These are phyloP conservation scores for Schlechtendalia chinensis DNA, from an alignment of 1,140 invertebrate species.

Conservation along the genomic window DNA sequence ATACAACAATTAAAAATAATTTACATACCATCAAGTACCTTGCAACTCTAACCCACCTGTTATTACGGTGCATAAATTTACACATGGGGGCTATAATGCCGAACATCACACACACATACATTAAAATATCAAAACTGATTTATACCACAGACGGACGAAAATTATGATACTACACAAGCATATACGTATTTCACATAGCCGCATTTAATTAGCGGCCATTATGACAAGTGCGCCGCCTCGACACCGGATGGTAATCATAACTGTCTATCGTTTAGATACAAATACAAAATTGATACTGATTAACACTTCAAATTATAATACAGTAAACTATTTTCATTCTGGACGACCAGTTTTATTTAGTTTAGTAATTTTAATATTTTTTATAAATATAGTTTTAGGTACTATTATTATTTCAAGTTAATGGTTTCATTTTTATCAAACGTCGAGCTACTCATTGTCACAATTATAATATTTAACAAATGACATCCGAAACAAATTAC, in stretches of 20 bases:
- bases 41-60: neutral
- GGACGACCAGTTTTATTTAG: too few species aligned
- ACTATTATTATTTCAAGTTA: too few species aligned
- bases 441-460: too few species aligned
- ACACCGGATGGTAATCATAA: neutral
- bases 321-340: neutral
- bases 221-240: neutral
- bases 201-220: neutral
- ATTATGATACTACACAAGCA: neutral
- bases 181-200: neutral
- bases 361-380: too few species aligned
- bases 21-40: constrained; percentile 13
- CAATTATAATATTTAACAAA: too few species aligned
- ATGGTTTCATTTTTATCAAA: too few species aligned
- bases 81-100: neutral
- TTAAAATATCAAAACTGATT: constrained; percentile 18
- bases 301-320: neutral
- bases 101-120: too few species aligned
- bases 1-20: constrained; percentile 46
- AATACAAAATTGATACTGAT: constrained; percentile 17
- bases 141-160: neutral
- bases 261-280: neutral
- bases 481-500: too few species aligned
- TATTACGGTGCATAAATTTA: constrained; percentile 47
- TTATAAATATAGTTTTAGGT: too few species aligned